A percentile compares a stretch with the other conserved stretches of the same genome.
Evolutionary conservation across 2,113 vertebrate species (phyloP).

Genomic region (Pituophis catenifer): DNA sequence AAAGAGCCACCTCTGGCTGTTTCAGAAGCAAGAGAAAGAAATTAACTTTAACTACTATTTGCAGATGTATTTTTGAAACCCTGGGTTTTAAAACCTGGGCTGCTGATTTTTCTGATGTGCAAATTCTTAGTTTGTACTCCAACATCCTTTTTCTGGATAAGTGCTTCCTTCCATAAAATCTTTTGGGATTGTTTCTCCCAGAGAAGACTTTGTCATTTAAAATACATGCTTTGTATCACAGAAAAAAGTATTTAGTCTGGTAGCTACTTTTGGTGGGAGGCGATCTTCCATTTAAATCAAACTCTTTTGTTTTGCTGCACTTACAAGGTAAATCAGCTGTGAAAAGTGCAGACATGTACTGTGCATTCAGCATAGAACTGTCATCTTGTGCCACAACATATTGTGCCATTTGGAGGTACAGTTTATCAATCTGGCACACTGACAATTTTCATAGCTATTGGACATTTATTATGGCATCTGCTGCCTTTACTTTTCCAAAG

Average conservation of each 20-base stretch:
- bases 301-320: conserved; percentile 52
- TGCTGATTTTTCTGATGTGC: background rate
- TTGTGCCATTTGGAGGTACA: conserved; percentile 62
- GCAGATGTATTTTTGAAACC: no score
- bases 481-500: conserved; percentile 36
- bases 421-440: conserved; percentile 70
- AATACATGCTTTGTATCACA: conserved; percentile 34
- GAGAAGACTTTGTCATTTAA: background rate
- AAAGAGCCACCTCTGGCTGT: background rate
- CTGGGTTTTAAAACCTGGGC: background rate
- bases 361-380: conserved; percentile 71
- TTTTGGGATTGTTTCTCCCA: background rate
- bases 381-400: conserved; percentile 71
- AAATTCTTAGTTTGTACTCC: background rate
- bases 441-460: conserved; percentile 66
- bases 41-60: background rate
- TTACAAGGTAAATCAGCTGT: conserved; percentile 71
- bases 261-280: conserved; percentile 10
- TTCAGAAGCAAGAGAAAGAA: background rate
- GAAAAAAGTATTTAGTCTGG: conserved; percentile 8
- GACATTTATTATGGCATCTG: conserved; percentile 64
- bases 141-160: background rate
- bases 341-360: conserved; percentile 65
- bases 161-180: no score
- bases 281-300: conserved; percentile 63